Evolutionary conservation across 1,140 invertebrate genomes (phyloP).

Genomic region (Adelges cooleyi): DNA sequence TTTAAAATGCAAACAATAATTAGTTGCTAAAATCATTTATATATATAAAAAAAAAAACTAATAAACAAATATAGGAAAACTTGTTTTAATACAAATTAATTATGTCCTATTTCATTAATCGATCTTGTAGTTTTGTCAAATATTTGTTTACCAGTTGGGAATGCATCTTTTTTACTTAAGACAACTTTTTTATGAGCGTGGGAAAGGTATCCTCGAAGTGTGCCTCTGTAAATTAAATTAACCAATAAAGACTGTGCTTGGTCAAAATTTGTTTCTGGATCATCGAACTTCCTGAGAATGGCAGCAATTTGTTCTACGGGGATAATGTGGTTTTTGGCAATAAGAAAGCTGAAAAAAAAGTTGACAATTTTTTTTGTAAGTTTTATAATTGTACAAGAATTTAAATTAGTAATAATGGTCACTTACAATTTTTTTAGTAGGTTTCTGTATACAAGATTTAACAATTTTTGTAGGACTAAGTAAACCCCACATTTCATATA

Average conservation of each 20-base stretch:
- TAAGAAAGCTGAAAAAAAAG: conserved; percentile 50
- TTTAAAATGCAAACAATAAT: no score
- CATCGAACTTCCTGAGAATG: conserved; percentile 66
- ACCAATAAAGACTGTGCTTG: conserved; percentile 93
- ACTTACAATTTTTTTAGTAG: conserved; percentile 88
- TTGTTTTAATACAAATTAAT: no score
- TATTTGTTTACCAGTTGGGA: conserved; percentile 47
- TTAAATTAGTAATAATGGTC: no score
- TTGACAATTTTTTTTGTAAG: no score
- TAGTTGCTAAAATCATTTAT: no score
- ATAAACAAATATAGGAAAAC: no score
- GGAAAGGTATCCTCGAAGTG: conserved; percentile 95
- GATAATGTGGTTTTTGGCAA: conserved; percentile 81
- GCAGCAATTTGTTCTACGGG: conserved; percentile 69
- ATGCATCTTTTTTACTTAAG: conserved; percentile 92
- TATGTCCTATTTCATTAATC: conserved; percentile 18
- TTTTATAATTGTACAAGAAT: no score
- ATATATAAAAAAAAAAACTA: no score
- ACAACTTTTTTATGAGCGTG: conserved; percentile 94
- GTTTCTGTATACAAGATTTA: conserved; percentile 89
- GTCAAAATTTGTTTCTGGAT: conserved; percentile 78
- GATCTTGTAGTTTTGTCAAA: conserved; percentile 16
- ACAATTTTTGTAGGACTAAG: conserved; percentile 91
- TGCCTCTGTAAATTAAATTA: conserved; percentile 89
- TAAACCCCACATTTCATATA: conserved; percentile 94